Percentiles rank a stretch among this genome's conserved stretches.
Conservation (phyloP, 2,888 invertebrate genomes). For the Ophioninae sp. region DNA sequence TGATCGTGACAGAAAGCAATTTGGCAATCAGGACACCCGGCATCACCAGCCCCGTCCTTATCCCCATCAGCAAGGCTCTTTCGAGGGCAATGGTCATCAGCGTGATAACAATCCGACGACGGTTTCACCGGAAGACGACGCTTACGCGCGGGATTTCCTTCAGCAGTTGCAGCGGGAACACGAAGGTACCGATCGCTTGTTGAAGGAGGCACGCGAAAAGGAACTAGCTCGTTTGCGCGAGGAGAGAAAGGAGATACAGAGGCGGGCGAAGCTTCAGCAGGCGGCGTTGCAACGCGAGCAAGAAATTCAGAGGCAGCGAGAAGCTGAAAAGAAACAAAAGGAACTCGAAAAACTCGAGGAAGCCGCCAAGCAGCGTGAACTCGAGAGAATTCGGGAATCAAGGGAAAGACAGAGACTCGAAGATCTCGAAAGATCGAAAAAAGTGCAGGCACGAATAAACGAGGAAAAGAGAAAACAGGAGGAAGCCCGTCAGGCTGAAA, state of each 20-base stretch:
- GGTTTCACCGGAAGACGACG: slow-evolving; percentile 65
- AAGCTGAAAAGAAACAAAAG: slow-evolving; percentile 75
- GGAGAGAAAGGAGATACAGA: slow-evolving; percentile 75
- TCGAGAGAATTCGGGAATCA: slow-evolving; percentile 73
- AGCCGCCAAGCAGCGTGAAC: slow-evolving; percentile 73
- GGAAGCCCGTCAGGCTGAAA: slow-evolving; percentile 68
- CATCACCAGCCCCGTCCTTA: slow-evolving; percentile 66
- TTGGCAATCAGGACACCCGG: slow-evolving; percentile 63
- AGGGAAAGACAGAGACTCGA: slow-evolving; percentile 74
- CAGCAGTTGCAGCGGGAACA: slow-evolving; percentile 75
- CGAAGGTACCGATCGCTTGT: slow-evolving; percentile 73
- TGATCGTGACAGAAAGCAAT: slow-evolving; percentile 71
- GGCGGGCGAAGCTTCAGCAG: slow-evolving; percentile 71
- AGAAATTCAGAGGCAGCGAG: slow-evolving; percentile 74
- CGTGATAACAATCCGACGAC: slow-evolving; percentile 43
- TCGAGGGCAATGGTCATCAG: slow-evolving; percentile 29
- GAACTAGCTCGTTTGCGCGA: slow-evolving; percentile 74
- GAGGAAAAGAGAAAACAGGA: slow-evolving; percentile 71
- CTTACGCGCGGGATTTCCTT: slow-evolving; percentile 74
- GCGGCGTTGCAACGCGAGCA: slow-evolving; percentile 71
- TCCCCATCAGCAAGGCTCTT: slow-evolving; percentile 58
- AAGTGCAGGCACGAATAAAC: slow-evolving; percentile 70
- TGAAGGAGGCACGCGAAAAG: slow-evolving; percentile 75
- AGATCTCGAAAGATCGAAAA: slow-evolving; percentile 71
- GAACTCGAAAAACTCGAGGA: slow-evolving; percentile 75